These are phyloP conservation scores for Eutrigla gurnardus DNA, from an alignment of 2,797 vertebrate genomes.

Conservation along the genomic window DNA sequence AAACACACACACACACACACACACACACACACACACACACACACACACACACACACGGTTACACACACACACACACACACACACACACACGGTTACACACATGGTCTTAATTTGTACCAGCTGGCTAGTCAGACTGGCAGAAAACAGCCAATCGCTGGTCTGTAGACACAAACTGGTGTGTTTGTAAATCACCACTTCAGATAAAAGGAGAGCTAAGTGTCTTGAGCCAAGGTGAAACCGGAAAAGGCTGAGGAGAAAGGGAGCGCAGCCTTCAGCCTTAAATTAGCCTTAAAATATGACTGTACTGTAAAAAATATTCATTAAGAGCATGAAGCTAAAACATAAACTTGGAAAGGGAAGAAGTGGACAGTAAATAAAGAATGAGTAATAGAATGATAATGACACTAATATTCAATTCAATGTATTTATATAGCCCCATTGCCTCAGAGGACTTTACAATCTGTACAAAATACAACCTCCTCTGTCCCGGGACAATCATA, in stretches of 20 bases:
- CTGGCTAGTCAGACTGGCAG: slow-evolving; percentile 72
- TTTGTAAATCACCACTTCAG: slow-evolving; percentile 83
- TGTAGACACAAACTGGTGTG: slow-evolving; percentile 76
- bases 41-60: slow-evolving; percentile 21
- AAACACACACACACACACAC: slow-evolving; percentile 11
- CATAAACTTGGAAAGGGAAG: slow-evolving; percentile 32
- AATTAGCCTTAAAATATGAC: slow-evolving; percentile 83
- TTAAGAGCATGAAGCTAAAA: slow-evolving; percentile 60
- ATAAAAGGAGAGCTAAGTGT: slow-evolving; percentile 73
- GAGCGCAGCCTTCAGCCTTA: slow-evolving; percentile 56
- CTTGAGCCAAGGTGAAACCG: slow-evolving; percentile 64
- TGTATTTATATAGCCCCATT: too few relatives aligned
- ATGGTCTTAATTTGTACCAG: slow-evolving; percentile 77
- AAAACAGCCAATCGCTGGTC: slow-evolving; percentile 68
- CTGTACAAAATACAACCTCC: too few relatives aligned
- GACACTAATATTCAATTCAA: slow-evolving; percentile 43
- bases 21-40: slow-evolving; percentile 34
- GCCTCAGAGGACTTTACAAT: too few relatives aligned
- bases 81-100: slow-evolving; percentile 54
- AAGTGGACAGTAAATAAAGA: slow-evolving; percentile 78
- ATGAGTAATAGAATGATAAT: slow-evolving; percentile 67
- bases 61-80: slow-evolving; percentile 42
- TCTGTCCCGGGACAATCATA: too few relatives aligned
- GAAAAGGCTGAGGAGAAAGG: slow-evolving; percentile 62
- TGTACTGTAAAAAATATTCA: slow-evolving; percentile 87